Evolutionary conservation across 2,797 vertebrate species (phyloP).

Genomic region (Myotis daubentonii): DNA sequence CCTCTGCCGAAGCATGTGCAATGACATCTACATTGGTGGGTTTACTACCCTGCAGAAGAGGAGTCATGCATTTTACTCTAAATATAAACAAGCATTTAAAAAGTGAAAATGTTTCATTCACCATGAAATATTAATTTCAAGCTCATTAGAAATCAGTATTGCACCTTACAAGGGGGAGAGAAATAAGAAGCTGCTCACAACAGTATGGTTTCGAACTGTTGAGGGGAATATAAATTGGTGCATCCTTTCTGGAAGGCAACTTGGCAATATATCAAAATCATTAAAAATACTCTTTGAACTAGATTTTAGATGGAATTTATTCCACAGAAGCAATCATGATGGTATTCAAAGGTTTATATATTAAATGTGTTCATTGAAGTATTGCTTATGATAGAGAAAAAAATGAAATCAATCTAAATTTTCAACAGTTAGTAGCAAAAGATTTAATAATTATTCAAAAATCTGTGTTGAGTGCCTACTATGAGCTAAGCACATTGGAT

Average conservation of each 20-base stretch:
- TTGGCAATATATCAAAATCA: constrained; percentile 21
- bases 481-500: not conserved
- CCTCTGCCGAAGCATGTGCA: not conserved
- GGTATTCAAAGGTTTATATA: constrained; percentile 42
- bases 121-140: constrained; percentile 52
- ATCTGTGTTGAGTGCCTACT: not conserved
- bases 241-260: not conserved
- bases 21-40: not conserved
- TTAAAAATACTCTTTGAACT: constrained; percentile 59
- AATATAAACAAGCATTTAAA: constrained; percentile 40
- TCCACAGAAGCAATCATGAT: constrained; percentile 8
- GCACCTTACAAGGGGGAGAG: not conserved
- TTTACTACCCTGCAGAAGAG: not conserved
- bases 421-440: not conserved
- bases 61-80: constrained; percentile 5
- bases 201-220: not conserved
- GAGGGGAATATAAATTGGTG: not conserved
- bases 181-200: constrained; percentile 17
- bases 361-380: constrained; percentile 28
- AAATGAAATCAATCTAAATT: not conserved
- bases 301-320: constrained; percentile 51
- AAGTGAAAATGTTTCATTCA: constrained; percentile 40
- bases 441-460: constrained; percentile 51
- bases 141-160: constrained; percentile 57
- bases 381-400: constrained; percentile 32